Conservation (phyloP, 2,888 invertebrate genomes). For the Agriopis marginaria region DNA sequence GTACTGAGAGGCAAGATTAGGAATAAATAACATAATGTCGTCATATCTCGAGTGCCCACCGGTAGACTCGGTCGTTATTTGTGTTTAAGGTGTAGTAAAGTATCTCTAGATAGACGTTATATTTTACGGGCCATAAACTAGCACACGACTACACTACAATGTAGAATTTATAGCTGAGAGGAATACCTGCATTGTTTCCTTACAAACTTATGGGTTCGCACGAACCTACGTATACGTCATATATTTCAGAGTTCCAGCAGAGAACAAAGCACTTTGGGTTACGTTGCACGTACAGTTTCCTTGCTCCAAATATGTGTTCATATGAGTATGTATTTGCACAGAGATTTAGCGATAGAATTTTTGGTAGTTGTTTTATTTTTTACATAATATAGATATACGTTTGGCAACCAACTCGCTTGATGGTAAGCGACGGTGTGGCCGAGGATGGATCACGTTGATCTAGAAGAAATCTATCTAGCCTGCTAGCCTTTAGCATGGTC, state of each 20-base stretch:
- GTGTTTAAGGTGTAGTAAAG: slow-evolving; percentile 47
- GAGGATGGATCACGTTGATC: too few species aligned
- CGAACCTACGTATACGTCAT: slow-evolving; percentile 33
- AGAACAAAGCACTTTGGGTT: slow-evolving; percentile 43
- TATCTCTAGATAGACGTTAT: slow-evolving; percentile 62
- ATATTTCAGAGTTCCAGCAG: slow-evolving; percentile 38
- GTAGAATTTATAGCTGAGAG: slow-evolving; percentile 47
- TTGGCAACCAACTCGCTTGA: too few species aligned
- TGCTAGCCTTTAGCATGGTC: neutral
- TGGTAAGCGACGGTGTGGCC: too few species aligned
- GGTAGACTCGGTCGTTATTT: slow-evolving; percentile 45
- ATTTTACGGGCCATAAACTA: slow-evolving; percentile 72
- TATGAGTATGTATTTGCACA: slow-evolving; percentile 10
- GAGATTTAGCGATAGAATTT: slow-evolving; percentile 21
- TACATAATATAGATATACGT: too few species aligned
- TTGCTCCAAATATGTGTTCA: slow-evolving; percentile 29
- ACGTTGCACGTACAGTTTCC: slow-evolving; percentile 40
- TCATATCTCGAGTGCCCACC: slow-evolving; percentile 30
- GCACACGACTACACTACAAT: slow-evolving; percentile 44
- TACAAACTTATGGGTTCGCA: slow-evolving; percentile 50
- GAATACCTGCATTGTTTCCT: slow-evolving; percentile 67
- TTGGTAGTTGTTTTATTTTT: too few species aligned
- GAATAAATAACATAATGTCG: slow-evolving; percentile 25
- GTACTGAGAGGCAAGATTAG: slow-evolving; percentile 10
- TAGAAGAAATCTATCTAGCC: too few species aligned